Base-by-base conservation (phyloP, 2,113 vertebrate genomes). In the Cyrtonyx montezumae region DNA sequence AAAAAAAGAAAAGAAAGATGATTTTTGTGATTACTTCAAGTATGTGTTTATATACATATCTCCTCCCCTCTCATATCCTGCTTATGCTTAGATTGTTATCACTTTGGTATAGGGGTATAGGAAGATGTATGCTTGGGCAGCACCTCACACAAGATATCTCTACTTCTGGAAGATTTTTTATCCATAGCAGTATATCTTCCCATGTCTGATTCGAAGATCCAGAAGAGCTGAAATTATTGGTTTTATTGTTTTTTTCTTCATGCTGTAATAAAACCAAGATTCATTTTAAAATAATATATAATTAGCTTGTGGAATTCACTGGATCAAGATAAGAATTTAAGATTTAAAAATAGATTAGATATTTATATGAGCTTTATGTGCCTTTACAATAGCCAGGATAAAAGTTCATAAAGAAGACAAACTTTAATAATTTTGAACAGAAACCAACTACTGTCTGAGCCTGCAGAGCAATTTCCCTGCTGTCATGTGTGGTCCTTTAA, bases 11-110 rank as follows among this genome's bases (percentile, higher is more conserved):
- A 49, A 49, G 11, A 48, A 53, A 53, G 9, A 15, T 81, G n/a
- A 42, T 66, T 77, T 87, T 91, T 88, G 21, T 58, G 82, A 51
- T 66, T 59, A 21, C 85, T 94, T 91, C 84, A 82, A 74, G 18
- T 76, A 81, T 55, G 8, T 87, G 22, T 74, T 42, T 8, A 1
- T 59, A 19, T 51, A 10, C 68, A n/a, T 69, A 17, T 73, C 17
- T 89, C 17, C 17, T 79, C 26, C 18, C 37, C 15, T 93, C 37
- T 87, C 36, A 59, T 11, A 68, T 79, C 21, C 42, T 82, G 16
- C 40, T 79, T 69, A 56, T 87, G 28, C n/a, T 84, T 63, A 66
- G 11, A 23, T 20, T 59, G 36, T 76, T 91, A 84, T 42, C 13
- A n/a, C 43, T 92, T 93, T 87, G 75, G 36, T 49, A 55, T 30